Evolutionary conservation across 2,797 vertebrate genomes (phyloP).

Genomic region (Siniperca obscura): DNA sequence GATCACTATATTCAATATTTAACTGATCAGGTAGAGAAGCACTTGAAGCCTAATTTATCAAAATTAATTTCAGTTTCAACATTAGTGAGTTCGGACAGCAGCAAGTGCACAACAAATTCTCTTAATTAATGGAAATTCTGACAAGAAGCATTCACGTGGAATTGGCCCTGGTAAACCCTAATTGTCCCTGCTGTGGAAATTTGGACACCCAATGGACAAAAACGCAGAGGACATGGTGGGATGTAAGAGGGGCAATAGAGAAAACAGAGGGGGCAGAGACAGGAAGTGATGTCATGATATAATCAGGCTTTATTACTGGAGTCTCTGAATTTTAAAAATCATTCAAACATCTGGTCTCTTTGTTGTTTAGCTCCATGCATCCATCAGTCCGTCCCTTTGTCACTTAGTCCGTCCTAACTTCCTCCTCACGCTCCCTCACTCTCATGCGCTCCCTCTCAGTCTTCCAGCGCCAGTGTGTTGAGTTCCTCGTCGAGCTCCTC

Average conservation of each 20-base stretch:
- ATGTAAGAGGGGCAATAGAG: slow-evolving; percentile 23
- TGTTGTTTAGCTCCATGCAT: slow-evolving; percentile 71
- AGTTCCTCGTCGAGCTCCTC: slow-evolving; percentile 98
- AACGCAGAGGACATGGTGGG: background rate
- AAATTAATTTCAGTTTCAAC: slow-evolving; percentile 13
- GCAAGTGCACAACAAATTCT: slow-evolving; percentile 22
- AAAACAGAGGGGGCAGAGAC: slow-evolving; percentile 59
- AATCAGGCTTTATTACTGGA: slow-evolving; percentile 78
- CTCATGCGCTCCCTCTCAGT: slow-evolving; percentile 62
- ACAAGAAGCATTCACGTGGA: slow-evolving; percentile 26
- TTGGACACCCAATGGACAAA: slow-evolving; percentile 26
- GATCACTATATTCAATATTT: slow-evolving; percentile 21
- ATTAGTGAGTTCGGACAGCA: background rate
- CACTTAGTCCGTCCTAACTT: slow-evolving; percentile 49
- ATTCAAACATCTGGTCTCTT: slow-evolving; percentile 69
- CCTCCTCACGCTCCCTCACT: slow-evolving; percentile 15
- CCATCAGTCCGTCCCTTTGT: slow-evolving; percentile 60
- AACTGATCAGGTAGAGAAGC: slow-evolving; percentile 26
- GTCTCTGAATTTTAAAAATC: slow-evolving; percentile 79
- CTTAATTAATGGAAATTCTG: background rate
- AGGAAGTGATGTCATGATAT: slow-evolving; percentile 69
- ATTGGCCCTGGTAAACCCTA: slow-evolving; percentile 22
- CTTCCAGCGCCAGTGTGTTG: slow-evolving; percentile 94
- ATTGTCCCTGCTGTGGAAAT: slow-evolving; percentile 6
- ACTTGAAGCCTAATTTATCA: slow-evolving; percentile 23